phyloP scores from a whole-genome alignment of 2,113 vertebrate species.

The Hippocampus guttulatus region DNA sequence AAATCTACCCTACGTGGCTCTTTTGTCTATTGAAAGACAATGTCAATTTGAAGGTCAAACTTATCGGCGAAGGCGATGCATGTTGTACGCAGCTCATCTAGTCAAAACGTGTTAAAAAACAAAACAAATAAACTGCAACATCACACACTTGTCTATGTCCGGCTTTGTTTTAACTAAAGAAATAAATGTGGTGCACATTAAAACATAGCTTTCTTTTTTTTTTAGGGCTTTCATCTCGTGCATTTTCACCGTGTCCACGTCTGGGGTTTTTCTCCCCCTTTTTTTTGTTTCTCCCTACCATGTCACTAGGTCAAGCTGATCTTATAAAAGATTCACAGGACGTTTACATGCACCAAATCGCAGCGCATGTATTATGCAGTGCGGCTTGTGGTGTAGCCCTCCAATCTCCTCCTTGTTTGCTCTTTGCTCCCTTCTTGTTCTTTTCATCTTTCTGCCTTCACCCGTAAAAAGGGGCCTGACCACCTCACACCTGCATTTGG shows the following conservation, averaged over 20 bases:
- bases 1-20: conserved; percentile 20
- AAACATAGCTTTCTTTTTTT: conserved; percentile 25
- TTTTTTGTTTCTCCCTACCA: conserved; percentile 31
- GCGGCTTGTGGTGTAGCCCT: conserved; percentile 24
- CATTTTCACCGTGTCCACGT: conserved; percentile 31
- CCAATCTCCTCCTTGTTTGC: conserved; percentile 16
- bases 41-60: conserved; percentile 50
- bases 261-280: not conserved
- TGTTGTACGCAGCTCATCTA: conserved; percentile 10
- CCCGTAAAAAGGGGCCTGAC: not conserved
- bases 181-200: conserved; percentile 24
- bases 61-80: conserved; percentile 29
- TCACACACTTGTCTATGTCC: conserved; percentile 9
- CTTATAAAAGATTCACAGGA: conserved; percentile 62
- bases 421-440: conserved; percentile 26
- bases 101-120: conserved; percentile 14
- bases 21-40: conserved; percentile 45
- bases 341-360: conserved; percentile 66
- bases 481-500: not conserved
- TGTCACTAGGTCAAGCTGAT: conserved; percentile 56
- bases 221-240: conserved; percentile 10
- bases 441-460: not conserved
- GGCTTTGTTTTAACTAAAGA: conserved; percentile 8
- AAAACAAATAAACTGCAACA: conserved; percentile 21
- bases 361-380: conserved; percentile 62